A percentile compares a stretch with the other conserved stretches of the same genome.
Evolutionary conservation across 2,888 invertebrate species (phyloP).

Genomic region (Drosophila kokeensis): DNA sequence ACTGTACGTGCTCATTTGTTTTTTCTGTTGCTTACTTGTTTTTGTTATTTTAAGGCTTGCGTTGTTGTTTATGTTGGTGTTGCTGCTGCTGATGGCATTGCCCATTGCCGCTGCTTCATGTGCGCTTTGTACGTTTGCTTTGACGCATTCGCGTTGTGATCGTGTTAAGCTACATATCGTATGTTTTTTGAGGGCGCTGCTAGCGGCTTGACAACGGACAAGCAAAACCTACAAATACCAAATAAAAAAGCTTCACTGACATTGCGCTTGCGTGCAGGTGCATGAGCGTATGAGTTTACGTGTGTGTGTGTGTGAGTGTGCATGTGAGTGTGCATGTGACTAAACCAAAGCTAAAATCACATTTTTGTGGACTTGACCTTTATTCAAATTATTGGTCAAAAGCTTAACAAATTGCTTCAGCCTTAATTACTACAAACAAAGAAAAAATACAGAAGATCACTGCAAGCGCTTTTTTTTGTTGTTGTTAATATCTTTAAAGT

Average conservation of each 20-base stretch:
- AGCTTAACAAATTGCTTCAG: constrained; percentile 22
- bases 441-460: constrained; percentile 10
- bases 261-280: constrained; percentile 57
- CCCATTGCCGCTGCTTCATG: constrained; percentile 50
- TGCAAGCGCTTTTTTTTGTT: constrained; percentile 16
- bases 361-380: constrained; percentile 41
- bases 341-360: constrained; percentile 19
- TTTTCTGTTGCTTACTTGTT: constrained; percentile 14
- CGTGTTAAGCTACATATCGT: constrained; percentile 67
- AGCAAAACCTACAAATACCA: constrained; percentile 5
- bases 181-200: constrained; percentile 39
- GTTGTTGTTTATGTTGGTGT: constrained; percentile 22
- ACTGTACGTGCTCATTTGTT: background rate
- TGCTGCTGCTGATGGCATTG: constrained; percentile 7
- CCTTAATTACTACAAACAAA: constrained; percentile 13
- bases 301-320: background rate
- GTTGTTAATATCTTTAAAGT: background rate
- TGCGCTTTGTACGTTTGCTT: constrained; percentile 47
- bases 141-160: constrained; percentile 66
- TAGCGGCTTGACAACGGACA: constrained; percentile 6
- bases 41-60: constrained; percentile 17
- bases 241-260: constrained; percentile 22
- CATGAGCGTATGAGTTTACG: background rate
- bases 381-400: constrained; percentile 30
- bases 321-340: background rate